Evolutionary conservation across 2,888 invertebrate species (phyloP), one percentile per base, ranked within the genome.

Genomic region (Selenia dentaria): DNA sequence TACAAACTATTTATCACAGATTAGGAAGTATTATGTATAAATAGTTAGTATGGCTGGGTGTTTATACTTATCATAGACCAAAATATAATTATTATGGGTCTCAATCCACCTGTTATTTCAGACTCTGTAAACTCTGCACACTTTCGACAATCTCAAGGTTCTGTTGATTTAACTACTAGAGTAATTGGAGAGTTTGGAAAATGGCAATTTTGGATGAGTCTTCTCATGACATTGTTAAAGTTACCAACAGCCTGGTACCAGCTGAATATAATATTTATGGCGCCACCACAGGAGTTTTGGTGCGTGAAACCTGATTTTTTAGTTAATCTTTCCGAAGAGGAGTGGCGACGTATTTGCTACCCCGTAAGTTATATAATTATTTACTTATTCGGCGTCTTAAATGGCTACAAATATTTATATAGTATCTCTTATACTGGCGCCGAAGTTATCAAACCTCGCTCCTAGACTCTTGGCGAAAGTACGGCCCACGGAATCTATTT

Each of bases 211-310:
- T 64, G 74, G 46, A 89, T 92, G 52, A 91, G 92, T 43, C 25
- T 91, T 20, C 64, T 92, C 16, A 92, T 93, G 92, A 83, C 92
- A 1, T 60, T 93, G 24, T 60, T 93, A 22, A 93, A 93, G 64
- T 71, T 93, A 28, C 92, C 93, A 0, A 86, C 90, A 11, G 92
- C 92, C 22, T 93, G 93, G 93, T 92, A 92, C 64, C 93, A 93
- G 67, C 70, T 93, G 38, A 92, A 92, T 48, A 93, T 93, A 44
- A 87, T 93, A 48, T 93, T 93, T 62, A 79, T 93, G 67, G 93
- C 93, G 8, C 93, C 93, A 10, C 90, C 91, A 0, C 92, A 92
- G 59, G 80, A 91, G 11, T 93, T 92, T 65, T 93, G 92, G 92
- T 93, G 93, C 67, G 64, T 54, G 27, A 90, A 85, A 62, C 88